Conservation (phyloP, 2,888 invertebrate genomes). For the Arctia plantaginis region DNA sequence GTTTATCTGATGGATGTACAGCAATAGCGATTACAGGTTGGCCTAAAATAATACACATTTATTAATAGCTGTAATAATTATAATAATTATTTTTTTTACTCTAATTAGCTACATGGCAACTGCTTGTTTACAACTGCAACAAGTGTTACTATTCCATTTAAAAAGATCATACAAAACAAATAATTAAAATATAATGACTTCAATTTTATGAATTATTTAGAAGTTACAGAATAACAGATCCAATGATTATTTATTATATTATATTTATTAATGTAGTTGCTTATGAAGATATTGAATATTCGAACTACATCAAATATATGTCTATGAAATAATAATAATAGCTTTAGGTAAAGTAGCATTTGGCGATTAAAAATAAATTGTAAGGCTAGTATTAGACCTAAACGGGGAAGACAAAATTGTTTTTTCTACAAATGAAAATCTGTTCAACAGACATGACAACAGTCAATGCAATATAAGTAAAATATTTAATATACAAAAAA, state of each 20-base stretch:
- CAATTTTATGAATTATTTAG: no score
- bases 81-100: background rate
- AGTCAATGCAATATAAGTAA: background rate
- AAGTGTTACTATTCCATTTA: background rate
- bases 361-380: no score
- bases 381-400: background rate
- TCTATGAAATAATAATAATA: no score
- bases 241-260: background rate
- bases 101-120: background rate
- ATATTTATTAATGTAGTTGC: background rate
- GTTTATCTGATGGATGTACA: constrained; percentile 95
- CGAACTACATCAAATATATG: background rate
- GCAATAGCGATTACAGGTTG: constrained; percentile 90
- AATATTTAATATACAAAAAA: background rate
- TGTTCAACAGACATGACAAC: background rate
- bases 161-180: no score
- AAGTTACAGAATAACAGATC: background rate
- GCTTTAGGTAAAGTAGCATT: no score
- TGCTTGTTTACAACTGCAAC: background rate
- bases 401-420: background rate
- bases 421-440: no score
- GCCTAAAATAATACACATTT: constrained; percentile 68
- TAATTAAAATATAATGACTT: no score
- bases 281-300: background rate
- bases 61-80: background rate